Evolutionary conservation across 2,888 invertebrate species (phyloP), one percentile per base, ranked within the genome.

Genomic region (Dioctria rufipes): DNA sequence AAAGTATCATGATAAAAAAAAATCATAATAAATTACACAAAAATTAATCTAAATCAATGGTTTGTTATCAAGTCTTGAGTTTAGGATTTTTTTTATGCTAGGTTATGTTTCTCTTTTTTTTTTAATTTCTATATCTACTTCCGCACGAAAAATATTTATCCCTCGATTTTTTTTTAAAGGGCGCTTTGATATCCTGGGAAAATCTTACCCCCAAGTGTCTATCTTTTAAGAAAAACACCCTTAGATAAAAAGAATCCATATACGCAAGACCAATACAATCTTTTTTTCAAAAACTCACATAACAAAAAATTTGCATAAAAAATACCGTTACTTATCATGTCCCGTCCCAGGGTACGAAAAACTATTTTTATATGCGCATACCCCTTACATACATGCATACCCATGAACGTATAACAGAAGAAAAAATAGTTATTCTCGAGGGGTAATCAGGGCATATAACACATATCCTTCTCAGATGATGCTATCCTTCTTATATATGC

Each of bases 21-120:
- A 60, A 75, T 49, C n/a, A 61, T 80, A 82, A 82, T 83, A 83
- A 83, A 83, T 83, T 83, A 81, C 69, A 75, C 25, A 80, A 78
- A 81, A 83, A 83, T 83, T 83, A 83, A 83, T 83, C 80, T 83
- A 83, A 83, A 83, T 83, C 83, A 83, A 83, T 77, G 80, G 80
- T 80, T 80, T 69, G 80, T 82, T 82, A 82, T 82, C 77, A 65
- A 73, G 49, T 80, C 77, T 67, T 42, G 69, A 25, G 63, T 37
- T 25, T 49, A 51, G 37, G 3, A 61, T 49, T 25, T 25, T 25
- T 25, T 25, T 25, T 25, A 25, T 25, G 25, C 2, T 25, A 25
- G 25, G 25, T 25, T 25, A 25, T 25, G 25, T 25, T 25, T 25
- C 25, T 60, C 54, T 11, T 9, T 13, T 49, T 80, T 65, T 79